Base-by-base conservation (phyloP, 1,140 invertebrate species). In the Acromyrmex heyeri region DNA sequence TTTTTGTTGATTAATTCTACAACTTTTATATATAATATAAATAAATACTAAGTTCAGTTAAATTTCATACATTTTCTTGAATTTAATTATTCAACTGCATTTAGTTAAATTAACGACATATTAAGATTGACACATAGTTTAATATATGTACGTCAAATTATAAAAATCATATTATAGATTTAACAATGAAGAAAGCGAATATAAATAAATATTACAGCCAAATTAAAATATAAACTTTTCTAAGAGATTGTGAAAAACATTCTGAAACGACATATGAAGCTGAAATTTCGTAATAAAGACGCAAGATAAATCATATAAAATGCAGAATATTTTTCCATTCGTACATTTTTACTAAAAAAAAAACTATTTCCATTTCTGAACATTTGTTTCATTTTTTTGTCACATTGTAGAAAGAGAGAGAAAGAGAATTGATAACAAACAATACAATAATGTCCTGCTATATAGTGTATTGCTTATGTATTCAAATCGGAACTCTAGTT, bases 201-300 rank as follows among this genome's bases (percentile, higher is more conserved):
- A 38, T n/a, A 73, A 38, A 50, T 50, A 50, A 50, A 77, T 77
- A 64, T 61, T 62, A n/a, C 16, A 7, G 8, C 34, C 18, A 77
- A 44, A n/a, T 62, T 1, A 12, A 16, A 44, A 14, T 44, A 3
- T n/a, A 12, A 8, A 1, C 21, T 61, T 59, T 59, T 38, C 21
- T 21, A 24, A 18, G 6, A 59, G 18, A 44, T 44, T 12, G 24
- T n/a, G 3, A 14, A 53, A n/a, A 44, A 27, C 16, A 77, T 14
- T 7, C n/a, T 18, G 21, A 76, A 76, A 55, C 2, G 8, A 72
- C 4, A 53, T 57, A 21, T 10, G 12, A 57, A 34, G 12, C 2
- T 12, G 50, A 34, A 73, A 73, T 1, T 30, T 55, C 8, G 27
- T 8, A 16, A 3, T 21, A n/a, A 57, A 57, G n/a, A 16, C 10